Evolutionary conservation across 2,888 invertebrate genomes (phyloP), one percentile per base, ranked within the genome.

Genomic region (Smittia aterrima): DNA sequence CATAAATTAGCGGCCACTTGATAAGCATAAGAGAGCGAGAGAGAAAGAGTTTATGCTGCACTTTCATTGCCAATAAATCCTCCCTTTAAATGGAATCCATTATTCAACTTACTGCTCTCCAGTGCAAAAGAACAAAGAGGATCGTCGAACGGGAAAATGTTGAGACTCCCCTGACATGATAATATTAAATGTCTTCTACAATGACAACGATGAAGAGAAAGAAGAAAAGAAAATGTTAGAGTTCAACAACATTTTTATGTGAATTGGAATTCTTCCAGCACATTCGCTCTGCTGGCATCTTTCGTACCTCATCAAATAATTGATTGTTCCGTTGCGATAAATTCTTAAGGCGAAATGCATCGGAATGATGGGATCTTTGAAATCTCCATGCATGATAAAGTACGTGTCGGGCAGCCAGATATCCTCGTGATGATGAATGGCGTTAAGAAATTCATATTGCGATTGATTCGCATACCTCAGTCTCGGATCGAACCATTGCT

Each of bases 371-470:
- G 94, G 94, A 84, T 94, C 93, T 87, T 95, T 95, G 85, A 95
- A 96, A 85, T 96, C 95, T 77, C 96, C 96, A 84, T 96, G 95
- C 92, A 95, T 95, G 83, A 95, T 95, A 85, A 96, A 96, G 84
- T 95, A 95, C 75, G 95, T 95, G 85, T 96, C 96, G 76, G 96
- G 95, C 79, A 95, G 87, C 95, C 95, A 95, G 82, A 95, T 92
- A 81, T 93, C 90, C 82, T 92, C 90, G 86, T 94, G 92, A 83
- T 96, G 95, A 83, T 95, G 95, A 80, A 96, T 92, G 77, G 94
- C 96, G 85, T 96, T 96, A 79, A 96, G 86, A 84, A 90, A 95
- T 80, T 92, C 92, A 86, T 92, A 93, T 80, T 90, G 88, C 78
- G 92, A 93, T 83, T 91, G 91, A 84, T 95, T 95, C 80, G 92